Evolutionary conservation across 23 tunicate genomes (phyloP).

Genomic region (Trididemnum clinides): DNA sequence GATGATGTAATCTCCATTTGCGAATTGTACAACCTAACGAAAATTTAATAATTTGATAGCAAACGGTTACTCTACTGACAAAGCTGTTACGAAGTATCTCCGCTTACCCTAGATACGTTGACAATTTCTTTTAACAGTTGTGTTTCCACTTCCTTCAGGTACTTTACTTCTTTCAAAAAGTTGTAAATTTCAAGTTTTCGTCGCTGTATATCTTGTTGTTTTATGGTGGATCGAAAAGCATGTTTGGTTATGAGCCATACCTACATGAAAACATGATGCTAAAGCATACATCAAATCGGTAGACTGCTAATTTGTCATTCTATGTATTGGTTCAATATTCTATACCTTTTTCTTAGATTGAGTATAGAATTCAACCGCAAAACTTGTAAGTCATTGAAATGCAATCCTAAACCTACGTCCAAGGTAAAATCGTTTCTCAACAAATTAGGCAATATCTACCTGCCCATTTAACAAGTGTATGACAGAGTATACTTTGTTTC

Average conservation of each 20-base stretch:
- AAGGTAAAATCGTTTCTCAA: too few relatives aligned
- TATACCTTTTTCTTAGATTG: too few relatives aligned
- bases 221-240: slow-evolving; percentile 20
- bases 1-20: slow-evolving; percentile 50
- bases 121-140: neutral
- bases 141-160: slow-evolving; percentile 5
- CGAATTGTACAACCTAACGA: slow-evolving; percentile 44
- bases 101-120: slow-evolving; percentile 17
- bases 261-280: neutral
- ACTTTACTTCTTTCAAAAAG: slow-evolving; percentile 12
- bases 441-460: too few relatives aligned
- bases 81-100: too few relatives aligned
- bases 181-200: slow-evolving; percentile 25
- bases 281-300: neutral
- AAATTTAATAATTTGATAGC: too few relatives aligned
- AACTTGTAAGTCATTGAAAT: neutral
- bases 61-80: too few relatives aligned
- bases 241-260: slow-evolving; percentile 56
- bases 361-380: too few relatives aligned
- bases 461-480: too few relatives aligned
- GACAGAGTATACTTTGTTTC: too few relatives aligned
- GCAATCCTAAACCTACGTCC: neutral
- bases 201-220: slow-evolving; percentile 33
- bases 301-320: neutral
- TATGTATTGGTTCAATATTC: neutral